Base-by-base conservation (phyloP, 2,888 invertebrate species). In the Diaperis boleti region DNA sequence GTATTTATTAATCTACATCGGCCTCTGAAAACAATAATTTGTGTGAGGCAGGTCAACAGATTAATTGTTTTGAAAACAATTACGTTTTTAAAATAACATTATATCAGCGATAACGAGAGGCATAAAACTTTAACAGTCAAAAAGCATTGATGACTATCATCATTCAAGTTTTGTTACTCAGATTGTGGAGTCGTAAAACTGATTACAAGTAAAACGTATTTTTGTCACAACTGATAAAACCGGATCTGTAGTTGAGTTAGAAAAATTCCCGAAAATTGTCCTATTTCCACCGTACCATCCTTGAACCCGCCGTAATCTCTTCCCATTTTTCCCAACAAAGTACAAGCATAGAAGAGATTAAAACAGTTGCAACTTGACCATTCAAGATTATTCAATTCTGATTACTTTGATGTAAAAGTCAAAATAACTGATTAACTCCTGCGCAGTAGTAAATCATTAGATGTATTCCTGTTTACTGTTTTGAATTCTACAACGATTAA, bases 1-100 rank as follows among this genome's bases (percentile, higher is more conserved):
- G 15, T 49, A 49, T 49, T 49, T n/a, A n/a, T n/a, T 49, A 45
- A 45, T 26, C 14, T 45, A 45, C 6, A 13, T 13, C 39, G 37
- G 49, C 64, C 56, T 60, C 31, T 60, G 60, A 50, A 64, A 60
- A 64, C 37, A 64, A 61, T 57, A 64, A 61, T 60, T 64, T 10
- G 44, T 64, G 55, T 64, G 61, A 64, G 64, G 60, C 64, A 64
- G 64, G 64, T 64, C 64, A 64, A 57, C 41, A 61, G 64, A 64
- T 64, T 60, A 64, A 64, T 64, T 64, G 61, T 64, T 64, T 64
- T 56, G 50, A 64, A 64, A 61, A 61, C 61, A 64, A 64, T 61
- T 49, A 60, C 37, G 49, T 35, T 31, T 50, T 57, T 41, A 44
- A 62, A 62, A 57, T 44, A 62, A 47, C 47, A 50, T 17, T 52